phyloP scores from a whole-genome alignment of 2,888 invertebrate species.

The Philonicus albiceps region DNA sequence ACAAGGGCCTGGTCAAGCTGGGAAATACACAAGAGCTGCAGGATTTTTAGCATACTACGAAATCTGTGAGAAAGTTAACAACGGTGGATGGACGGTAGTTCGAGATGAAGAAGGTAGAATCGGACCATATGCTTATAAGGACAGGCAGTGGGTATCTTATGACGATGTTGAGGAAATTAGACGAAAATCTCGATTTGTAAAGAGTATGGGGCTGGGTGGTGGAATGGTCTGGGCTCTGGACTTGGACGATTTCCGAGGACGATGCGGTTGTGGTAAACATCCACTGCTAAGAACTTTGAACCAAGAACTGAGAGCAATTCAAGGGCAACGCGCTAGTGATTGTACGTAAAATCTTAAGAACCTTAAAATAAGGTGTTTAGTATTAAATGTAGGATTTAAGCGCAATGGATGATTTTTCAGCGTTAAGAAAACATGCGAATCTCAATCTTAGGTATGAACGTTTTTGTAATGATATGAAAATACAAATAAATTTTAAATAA shows the following conservation, averaged over 20 bases:
- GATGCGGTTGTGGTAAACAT: slow-evolving; percentile 73
- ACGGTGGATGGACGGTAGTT: slow-evolving; percentile 69
- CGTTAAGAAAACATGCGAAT: not conserved
- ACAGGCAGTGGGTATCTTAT: slow-evolving; percentile 82
- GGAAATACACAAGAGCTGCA: slow-evolving; percentile 72
- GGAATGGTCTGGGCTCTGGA: slow-evolving; percentile 83
- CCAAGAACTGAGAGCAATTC: slow-evolving; percentile 65
- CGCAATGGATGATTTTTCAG: not conserved
- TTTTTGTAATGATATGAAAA: not conserved
- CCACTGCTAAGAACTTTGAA: slow-evolving; percentile 74
- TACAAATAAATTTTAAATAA: not conserved
- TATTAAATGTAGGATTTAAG: not conserved
- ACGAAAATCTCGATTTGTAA: slow-evolving; percentile 69
- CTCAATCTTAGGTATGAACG: not conserved
- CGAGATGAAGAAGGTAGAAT: slow-evolving; percentile 70
- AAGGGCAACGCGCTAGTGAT: slow-evolving; percentile 61
- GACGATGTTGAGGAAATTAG: slow-evolving; percentile 73
- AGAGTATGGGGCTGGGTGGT: slow-evolving; percentile 71
- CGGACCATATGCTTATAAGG: slow-evolving; percentile 77
- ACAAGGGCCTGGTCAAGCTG: slow-evolving; percentile 74
- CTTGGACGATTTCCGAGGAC: slow-evolving; percentile 76
- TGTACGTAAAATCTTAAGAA: slow-evolving; percentile 61
- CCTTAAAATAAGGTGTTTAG: not conserved
- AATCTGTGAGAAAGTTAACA: slow-evolving; percentile 71
- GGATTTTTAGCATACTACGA: slow-evolving; percentile 83